Conservation (phyloP, 30 jellyfish, hydroid and myxozoan genomes). For the Haliclystus octoradiatus region DNA sequence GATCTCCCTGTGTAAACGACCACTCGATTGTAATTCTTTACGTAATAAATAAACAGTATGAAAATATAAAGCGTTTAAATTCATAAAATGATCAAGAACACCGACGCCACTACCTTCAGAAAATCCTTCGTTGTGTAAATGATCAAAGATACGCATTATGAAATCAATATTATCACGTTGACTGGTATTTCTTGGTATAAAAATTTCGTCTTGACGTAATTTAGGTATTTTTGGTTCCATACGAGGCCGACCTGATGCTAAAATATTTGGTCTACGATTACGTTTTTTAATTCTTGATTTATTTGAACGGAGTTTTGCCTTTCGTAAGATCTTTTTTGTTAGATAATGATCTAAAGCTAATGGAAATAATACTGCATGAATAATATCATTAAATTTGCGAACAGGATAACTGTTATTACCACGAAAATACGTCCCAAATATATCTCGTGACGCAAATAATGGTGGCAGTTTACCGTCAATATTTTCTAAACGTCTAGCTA, state of each 20-base stretch:
- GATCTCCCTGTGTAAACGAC: not conserved
- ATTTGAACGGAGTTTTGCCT: not conserved
- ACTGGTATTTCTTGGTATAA: not conserved
- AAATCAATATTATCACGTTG: not conserved
- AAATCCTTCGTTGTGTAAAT: constrained; percentile 5
- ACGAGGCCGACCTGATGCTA: not conserved
- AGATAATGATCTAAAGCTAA: constrained; percentile 9
- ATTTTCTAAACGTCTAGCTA: not conserved
- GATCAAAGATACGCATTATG: not conserved
- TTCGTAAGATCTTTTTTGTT: constrained; percentile 3
- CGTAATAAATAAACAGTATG: constrained; percentile 18
- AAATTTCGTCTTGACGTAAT: not conserved
- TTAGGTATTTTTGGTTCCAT: not conserved
- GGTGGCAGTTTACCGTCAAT: not conserved
- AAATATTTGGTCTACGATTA: not conserved
- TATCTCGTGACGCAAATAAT: constrained; percentile 20
- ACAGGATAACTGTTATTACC: constrained; percentile 2
- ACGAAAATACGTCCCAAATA: not conserved
- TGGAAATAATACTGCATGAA: constrained; percentile 8
- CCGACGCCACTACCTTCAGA: constrained; percentile 33
- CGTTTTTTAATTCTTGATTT: not conserved
- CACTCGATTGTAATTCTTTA: not conserved
- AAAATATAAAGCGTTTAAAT: constrained; percentile 5
- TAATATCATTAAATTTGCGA: constrained; percentile 11
- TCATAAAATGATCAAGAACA: constrained; percentile 12